Evolutionary conservation across 2,888 invertebrate genomes (phyloP), one percentile per base, ranked within the genome.

Genomic region (Drosophila cracens): DNA sequence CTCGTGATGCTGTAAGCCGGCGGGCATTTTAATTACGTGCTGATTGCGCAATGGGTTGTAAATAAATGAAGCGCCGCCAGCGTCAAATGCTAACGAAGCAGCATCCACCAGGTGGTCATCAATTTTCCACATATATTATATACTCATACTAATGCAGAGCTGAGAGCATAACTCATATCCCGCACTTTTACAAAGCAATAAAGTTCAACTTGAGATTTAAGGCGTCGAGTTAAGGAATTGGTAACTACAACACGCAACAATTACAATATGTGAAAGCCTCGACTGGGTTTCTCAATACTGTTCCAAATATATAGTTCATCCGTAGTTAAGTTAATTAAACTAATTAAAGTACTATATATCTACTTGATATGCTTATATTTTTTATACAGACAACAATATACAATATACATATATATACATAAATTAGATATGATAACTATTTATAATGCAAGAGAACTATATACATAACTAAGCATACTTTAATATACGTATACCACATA

Each of bases 1-100:
- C 92, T 97, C 97, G 94, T 97, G 97, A 97, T 96, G 70, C 16
- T 16, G 31, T 52, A 11, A 25, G 80, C 83, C 69, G 61, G 53
- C 56, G 78, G 81, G 61, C 70, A 65, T 76, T 81, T 82, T 79
- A 90, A 89, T 90, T 87, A 80, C 16, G 76, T 60, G 74, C 71
- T 79, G 79, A 79, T 79, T 85, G 80, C 70, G 73, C 33, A 48
- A 40, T 40, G 29, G 51, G 57, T 61, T 18, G 52, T 46, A 72
- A 66, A 81, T 65, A 78, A 81, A 78, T 78, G 81, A 67, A 83
- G 34, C 34, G 70, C 70, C 61, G 10, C 59, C 31, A 54, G 65
- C 52, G 48, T 18, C 52, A 40, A 54, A 53, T 31, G 81, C 83
- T 88, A 88, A 88, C 78, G 69, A 77, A 81, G 78, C 65, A 57